Evolutionary conservation across 2,113 vertebrate species (phyloP), one percentile per base, ranked within the genome.

Genomic region (Gobiocypris rarus): DNA sequence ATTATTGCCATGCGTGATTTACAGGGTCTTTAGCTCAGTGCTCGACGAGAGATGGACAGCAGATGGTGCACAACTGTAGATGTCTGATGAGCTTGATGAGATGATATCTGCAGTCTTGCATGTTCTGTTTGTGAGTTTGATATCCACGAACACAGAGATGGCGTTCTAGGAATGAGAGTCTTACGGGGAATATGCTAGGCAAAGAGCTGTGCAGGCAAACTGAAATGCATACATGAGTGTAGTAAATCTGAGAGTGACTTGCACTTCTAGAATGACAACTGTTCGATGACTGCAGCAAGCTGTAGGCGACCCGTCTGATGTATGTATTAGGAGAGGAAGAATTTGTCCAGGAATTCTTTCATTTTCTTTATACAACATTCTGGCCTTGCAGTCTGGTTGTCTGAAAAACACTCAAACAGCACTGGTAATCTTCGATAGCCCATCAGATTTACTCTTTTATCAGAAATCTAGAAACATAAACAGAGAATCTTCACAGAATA

Each of bases 1-100:
- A 75, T 85, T 80, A 89, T 89, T 89, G 86, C 81, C 7, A 7
- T 77, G 65, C 52, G 52, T 88, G 89, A 91, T 88, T 90, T 89
- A 87, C 88, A 78, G 61, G 83, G 86, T 76, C 63, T 87, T 61
- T 48, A 83, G 84, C 52, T 48, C 11, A 50, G 74, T 63, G 75
- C 84, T 78, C 69, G 77, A 41, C 8, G 45, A 69, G 76, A 73
- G 75, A 79, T 70, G 75, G 75, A 79, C 22, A 56, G 65, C 79
- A 82, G 79, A 82, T 69, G 65, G 45, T 38, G 63, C 63, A 70
- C 48, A 70, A 41, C 79, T 71, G 75, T 59, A 71, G 15, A 79
- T 43, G 76, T 79, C 63, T 84, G 83, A 50, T 70, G 65, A 19
- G 26, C 65, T n/a, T 79, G 63, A 70, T 70, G 31, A 84, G 63